Evolutionary conservation across 2,888 invertebrate genomes (phyloP).

Genomic region (Rotaria socialis): DNA sequence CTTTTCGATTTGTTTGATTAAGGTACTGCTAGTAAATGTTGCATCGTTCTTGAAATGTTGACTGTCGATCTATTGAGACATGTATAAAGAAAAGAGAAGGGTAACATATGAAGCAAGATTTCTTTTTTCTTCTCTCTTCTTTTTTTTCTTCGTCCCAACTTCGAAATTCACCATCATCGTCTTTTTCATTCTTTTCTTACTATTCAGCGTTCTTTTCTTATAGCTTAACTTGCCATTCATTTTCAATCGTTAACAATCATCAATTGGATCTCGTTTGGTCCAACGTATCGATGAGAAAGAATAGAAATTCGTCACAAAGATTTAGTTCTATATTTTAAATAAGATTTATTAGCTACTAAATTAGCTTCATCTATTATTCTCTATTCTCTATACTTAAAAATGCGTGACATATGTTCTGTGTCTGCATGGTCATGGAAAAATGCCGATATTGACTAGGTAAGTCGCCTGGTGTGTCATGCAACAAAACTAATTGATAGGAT

Average conservation of each 20-base stretch:
- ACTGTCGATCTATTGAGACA: not conserved
- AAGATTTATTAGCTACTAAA: not conserved
- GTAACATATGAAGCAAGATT: not conserved
- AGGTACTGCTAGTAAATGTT: not conserved
- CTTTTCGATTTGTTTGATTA: no score
- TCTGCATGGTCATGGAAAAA: not conserved
- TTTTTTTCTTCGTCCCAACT: not conserved
- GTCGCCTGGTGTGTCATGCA: not conserved
- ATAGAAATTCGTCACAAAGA: not conserved
- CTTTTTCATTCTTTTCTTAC: slow-evolving; percentile 1
- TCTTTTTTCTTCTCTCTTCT: not conserved
- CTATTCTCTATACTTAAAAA: not conserved
- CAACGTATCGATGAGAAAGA: not conserved
- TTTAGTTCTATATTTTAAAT: not conserved
- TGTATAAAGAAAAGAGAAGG: not conserved
- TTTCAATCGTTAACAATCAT: not conserved
- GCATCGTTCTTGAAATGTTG: not conserved
- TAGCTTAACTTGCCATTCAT: not conserved
- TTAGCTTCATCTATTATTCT: not conserved
- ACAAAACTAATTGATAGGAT: not conserved
- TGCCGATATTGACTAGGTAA: not conserved
- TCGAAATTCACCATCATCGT: not conserved
- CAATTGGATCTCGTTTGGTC: not conserved
- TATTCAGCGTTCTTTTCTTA: not conserved
- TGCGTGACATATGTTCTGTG: not conserved